phyloP scores from a whole-genome alignment of 2,113 vertebrate genomes.

The Bubalus kerabau region DNA sequence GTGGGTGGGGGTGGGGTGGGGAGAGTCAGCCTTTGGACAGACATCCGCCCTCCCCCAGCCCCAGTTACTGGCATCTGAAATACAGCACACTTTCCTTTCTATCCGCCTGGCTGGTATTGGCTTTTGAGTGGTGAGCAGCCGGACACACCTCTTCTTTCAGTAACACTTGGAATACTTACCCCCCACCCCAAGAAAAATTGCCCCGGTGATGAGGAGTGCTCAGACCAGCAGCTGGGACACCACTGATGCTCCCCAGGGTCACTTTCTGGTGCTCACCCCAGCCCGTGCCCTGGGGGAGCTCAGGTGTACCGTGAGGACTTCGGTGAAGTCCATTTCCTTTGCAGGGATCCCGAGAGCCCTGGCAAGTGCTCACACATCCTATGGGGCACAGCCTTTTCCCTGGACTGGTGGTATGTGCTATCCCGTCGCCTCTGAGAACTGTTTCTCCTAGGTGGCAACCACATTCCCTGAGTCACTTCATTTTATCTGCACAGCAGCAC shows the following conservation, averaged over 20 bases:
- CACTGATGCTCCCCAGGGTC: neutral
- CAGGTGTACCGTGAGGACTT: neutral
- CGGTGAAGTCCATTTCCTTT: neutral
- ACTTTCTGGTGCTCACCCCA: neutral
- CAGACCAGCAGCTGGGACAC: too few species aligned
- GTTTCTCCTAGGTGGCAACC: neutral
- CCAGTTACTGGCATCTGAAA: neutral
- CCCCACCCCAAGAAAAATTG: too few species aligned
- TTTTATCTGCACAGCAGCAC: neutral
- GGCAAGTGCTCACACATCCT: neutral
- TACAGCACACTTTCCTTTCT: neutral
- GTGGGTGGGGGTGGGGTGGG: neutral
- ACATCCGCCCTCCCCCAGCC: neutral
- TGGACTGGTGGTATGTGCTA: too few species aligned
- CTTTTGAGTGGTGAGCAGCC: neutral
- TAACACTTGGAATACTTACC: neutral
- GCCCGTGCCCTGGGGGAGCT: neutral
- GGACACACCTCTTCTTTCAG: neutral
- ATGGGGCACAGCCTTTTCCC: neutral
- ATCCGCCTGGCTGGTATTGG: neutral
- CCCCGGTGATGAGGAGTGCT: accelerated
- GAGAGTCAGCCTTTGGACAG: neutral
- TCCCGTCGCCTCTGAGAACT: neutral
- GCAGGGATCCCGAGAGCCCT: neutral
- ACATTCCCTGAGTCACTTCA: accelerated